A percentile compares a stretch with the other conserved stretches of the same genome.
These are phyloP conservation scores for Struthio camelus DNA, from an alignment of 2,113 vertebrate genomes.

Conservation along the genomic window DNA sequence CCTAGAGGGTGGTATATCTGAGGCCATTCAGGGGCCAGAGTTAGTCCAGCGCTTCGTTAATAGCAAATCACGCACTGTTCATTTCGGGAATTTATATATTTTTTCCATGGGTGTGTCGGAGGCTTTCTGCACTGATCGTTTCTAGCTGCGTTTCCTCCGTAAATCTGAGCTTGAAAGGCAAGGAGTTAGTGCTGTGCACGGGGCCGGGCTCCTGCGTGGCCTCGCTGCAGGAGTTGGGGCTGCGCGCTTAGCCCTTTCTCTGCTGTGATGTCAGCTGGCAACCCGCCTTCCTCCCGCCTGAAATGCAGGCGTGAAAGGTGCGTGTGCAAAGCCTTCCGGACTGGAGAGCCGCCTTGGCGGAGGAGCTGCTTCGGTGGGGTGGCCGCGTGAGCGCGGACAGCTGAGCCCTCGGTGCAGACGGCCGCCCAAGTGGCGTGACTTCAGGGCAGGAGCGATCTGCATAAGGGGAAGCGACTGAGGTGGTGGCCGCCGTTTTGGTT, in stretches of 20 bases:
- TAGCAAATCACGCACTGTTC: neutral
- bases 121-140: rapidly evolving
- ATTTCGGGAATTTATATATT: neutral
- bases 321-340: rapidly evolving
- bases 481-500: neutral
- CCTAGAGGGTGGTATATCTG: neutral
- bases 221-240: neutral
- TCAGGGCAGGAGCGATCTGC: neutral
- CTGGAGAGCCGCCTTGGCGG: neutral
- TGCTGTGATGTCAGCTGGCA: rapidly evolving
- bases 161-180: neutral
- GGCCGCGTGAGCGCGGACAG: neutral
- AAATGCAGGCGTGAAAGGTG: neutral
- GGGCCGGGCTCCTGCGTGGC: neutral
- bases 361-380: neutral
- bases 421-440: rapidly evolving
- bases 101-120: neutral
- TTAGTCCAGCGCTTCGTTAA: neutral
- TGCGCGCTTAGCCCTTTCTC: rapidly evolving
- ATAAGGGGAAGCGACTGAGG: neutral
- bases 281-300: neutral
- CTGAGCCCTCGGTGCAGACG: neutral
- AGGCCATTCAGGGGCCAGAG: neutral
- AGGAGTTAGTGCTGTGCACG: neutral
- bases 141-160: neutral